Base-by-base conservation (phyloP, 2,888 invertebrate species). In the Aplocera efformata region DNA sequence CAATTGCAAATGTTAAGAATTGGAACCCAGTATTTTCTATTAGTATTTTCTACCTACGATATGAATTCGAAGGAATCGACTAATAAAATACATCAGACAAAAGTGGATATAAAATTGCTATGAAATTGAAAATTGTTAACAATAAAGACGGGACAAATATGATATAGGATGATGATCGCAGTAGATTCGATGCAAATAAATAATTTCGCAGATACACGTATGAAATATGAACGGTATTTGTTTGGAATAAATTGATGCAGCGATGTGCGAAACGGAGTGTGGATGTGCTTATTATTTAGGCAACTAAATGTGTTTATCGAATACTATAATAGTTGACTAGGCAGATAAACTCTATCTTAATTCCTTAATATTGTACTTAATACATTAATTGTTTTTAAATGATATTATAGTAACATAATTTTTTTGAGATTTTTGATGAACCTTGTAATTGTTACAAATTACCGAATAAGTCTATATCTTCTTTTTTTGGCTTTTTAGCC, bases 181-280 rank as follows among this genome's bases (percentile, higher is more conserved):
- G 33, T 40, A 41, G 44, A 48, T 37, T 51, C 49, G 53, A 54
- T 64, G 62, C 59, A 64, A 69, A 73, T 72, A 72, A 74, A 76
- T 78, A 76, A 76, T 77, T 75, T 67, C 53, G 60, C 52, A 63
- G 63, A 65, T 72, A 74, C 74, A 74, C 58, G 65, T 56, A 58
- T 82, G 82, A 82, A 67, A 72, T 72, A 83, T 79, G 62, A 60
- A 63, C 45, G 63, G 69, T 53, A 79, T 83, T 80, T 80, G 78
- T 82, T 74, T 67, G 54, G 67, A 39, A 67, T 70, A 72, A 78
- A 76, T 57, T 63, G 59, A 25, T 25, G 41, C 50, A 32, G 17
- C 13, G 37, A 58, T 40, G n/a, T 31, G 7, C 3, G 44, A 40
- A 34, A 10, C 1, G 5, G 7, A 3, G 3, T 3, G 9, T 57